A percentile compares a stretch with the other conserved stretches of the same genome.
These are phyloP conservation scores for Odontophorus gujanensis DNA, from an alignment of 2,113 vertebrate species.

Conservation along the genomic window DNA sequence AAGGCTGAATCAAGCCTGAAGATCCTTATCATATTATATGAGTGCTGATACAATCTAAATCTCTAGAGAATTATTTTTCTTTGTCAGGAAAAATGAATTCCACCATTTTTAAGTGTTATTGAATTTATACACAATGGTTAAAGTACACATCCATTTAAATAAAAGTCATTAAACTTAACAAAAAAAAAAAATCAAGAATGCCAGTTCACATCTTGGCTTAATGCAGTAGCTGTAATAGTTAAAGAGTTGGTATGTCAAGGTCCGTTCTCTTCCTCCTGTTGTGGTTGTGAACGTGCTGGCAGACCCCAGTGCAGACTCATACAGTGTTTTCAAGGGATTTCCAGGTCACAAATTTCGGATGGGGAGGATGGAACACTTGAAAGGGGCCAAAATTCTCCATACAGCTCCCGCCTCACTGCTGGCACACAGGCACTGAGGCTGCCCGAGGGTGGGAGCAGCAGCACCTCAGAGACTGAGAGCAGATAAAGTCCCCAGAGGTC, in stretches of 20 bases:
- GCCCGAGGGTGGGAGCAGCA: background rate
- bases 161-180: conserved; percentile 28
- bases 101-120: conserved; percentile 58
- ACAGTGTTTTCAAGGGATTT: fast-evolving
- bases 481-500: background rate
- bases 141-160: conserved; percentile 61
- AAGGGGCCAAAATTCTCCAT: background rate
- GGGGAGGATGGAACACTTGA: background rate
- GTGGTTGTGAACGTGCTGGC: background rate
- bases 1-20: conserved; percentile 27
- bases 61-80: conserved; percentile 50
- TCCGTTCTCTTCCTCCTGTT: background rate
- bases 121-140: conserved; percentile 48
- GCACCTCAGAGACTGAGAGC: fast-evolving
- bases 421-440: too few relatives aligned
- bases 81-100: conserved; percentile 57
- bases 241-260: background rate
- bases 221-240: conserved; percentile 16
- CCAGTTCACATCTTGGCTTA: conserved; percentile 16
- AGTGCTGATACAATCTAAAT: conserved; percentile 42
- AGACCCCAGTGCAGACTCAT: background rate
- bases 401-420: fast-evolving
- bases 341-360: background rate
- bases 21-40: conserved; percentile 49
- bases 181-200: background rate